Evolutionary conservation across 2,888 invertebrate species (phyloP), one percentile per base, ranked within the genome.

Genomic region (Stramonita haemastoma): DNA sequence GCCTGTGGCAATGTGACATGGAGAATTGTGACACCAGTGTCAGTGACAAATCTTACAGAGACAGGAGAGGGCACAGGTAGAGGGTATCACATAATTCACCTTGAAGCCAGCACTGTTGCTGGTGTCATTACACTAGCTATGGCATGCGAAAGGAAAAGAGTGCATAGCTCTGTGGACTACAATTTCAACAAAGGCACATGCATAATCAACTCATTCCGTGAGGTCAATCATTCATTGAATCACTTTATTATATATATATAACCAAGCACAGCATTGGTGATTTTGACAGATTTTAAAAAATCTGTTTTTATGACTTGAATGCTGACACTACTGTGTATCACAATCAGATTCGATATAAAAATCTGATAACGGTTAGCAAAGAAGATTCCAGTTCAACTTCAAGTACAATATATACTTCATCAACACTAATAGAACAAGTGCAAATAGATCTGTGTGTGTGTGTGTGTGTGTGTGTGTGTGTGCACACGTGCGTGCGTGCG

Each of bases 71-170:
- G 66, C 86, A 86, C 60, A 86, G 66, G 86, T 34, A 66, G 86
- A 86, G 86, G 86, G 34, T 57, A 86, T 85, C 86, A 86, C 60
- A 83, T 57, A 86, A 86, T 86, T 86, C 60, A 86, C 84, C 84
- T 57, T 85, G 56, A 36, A 83, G 81, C 26, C 81, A 6, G 19
- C 32, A 79, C 79, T 34, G 73, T n/a, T 29, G n/a, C n/a, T n/a
- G 1, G 34, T 79, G 77, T 32, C 34, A 79, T 32, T 79, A 26
- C 34, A 17, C 77, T 32, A 11, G 15, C 77, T 79, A 19, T 79
- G 32, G 32, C 77, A 79, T 32, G 15, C 32, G 15, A 15, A 79
- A 17, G 29, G 19, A 32, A 79, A 79, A 79, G 26, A 26, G 34
- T 73, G n/a, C n/a, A 73, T n/a, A n/a, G 73, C 29, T 73, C 29